These are phyloP conservation scores for Labeo rohita DNA, from an alignment of 2,113 vertebrate species.

Conservation along the genomic window DNA sequence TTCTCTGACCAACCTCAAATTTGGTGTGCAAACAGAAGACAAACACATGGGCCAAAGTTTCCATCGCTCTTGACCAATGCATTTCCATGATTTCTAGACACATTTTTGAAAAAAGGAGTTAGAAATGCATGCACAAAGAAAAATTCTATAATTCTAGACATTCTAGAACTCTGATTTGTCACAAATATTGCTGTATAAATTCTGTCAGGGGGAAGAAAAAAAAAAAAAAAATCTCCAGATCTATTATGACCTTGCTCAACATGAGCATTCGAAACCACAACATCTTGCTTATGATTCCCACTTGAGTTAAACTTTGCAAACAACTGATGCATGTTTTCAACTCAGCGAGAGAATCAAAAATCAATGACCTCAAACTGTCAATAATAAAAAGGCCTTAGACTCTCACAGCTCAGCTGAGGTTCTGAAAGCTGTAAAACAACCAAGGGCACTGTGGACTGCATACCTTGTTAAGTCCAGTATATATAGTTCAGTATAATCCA, in stretches of 20 bases:
- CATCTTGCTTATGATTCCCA: constrained; percentile 13
- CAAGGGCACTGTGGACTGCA: neutral
- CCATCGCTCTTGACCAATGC: neutral
- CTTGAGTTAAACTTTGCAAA: constrained; percentile 4
- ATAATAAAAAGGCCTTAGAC: neutral
- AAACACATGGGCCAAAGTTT: neutral
- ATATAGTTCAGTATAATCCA: constrained; percentile 9
- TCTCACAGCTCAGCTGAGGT: constrained; percentile 3
- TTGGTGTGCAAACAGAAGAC: neutral
- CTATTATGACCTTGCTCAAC: neutral
- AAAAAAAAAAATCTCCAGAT: neutral
- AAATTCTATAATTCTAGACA: neutral
- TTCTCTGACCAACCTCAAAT: neutral
- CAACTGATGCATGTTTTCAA: neutral
- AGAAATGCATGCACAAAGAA: neutral
- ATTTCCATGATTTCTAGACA: neutral
- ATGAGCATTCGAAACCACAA: neutral
- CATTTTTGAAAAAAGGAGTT: too few species aligned
- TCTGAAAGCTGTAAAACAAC: constrained; percentile 12
- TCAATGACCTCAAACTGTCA: constrained; percentile 45
- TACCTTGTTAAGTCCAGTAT: constrained; percentile 25
- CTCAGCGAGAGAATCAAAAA: constrained; percentile 30
- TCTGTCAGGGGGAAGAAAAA: neutral
- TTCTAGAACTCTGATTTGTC: neutral
- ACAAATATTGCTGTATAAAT: neutral